phyloP scores from a whole-genome alignment of 2,888 invertebrate genomes.

The Nymphalis polychloros region DNA sequence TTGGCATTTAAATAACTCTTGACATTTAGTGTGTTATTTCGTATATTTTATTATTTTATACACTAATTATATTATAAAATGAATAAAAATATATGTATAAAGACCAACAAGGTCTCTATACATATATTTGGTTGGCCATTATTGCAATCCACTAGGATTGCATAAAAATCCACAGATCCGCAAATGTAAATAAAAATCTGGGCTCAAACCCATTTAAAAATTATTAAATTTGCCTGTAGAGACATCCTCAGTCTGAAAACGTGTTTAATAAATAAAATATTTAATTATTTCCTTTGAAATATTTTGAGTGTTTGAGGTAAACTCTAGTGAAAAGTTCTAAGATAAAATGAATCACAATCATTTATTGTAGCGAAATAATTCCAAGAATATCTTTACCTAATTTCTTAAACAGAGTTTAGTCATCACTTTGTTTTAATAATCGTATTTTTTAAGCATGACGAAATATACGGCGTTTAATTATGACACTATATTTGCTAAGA shows the following conservation, averaged over 20 bases:
- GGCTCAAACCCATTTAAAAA: too few relatives aligned
- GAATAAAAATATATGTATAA: too few relatives aligned
- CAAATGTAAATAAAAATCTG: neutral
- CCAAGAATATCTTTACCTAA: neutral
- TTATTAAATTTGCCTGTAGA: too few relatives aligned
- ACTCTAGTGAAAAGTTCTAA: neutral
- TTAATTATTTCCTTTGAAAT: too few relatives aligned
- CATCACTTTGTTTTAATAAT: constrained; percentile 1
- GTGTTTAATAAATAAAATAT: too few relatives aligned
- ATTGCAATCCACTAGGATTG: neutral
- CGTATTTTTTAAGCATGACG: neutral
- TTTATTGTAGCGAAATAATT: neutral
- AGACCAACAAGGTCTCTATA: too few relatives aligned
- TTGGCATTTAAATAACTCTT: too few relatives aligned
- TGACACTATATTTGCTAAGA: neutral
- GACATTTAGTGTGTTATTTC: too few relatives aligned
- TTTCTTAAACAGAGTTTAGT: neutral
- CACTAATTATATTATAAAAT: too few relatives aligned
- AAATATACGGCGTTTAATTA: neutral
- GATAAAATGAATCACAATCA: neutral
- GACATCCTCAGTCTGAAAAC: too few relatives aligned
- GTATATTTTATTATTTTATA: too few relatives aligned
- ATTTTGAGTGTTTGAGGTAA: neutral
- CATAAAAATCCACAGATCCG: neutral
- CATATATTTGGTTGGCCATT: neutral